Evolutionary conservation across 2,888 invertebrate genomes (phyloP).

Genomic region (Cryptocephalus primarius): DNA sequence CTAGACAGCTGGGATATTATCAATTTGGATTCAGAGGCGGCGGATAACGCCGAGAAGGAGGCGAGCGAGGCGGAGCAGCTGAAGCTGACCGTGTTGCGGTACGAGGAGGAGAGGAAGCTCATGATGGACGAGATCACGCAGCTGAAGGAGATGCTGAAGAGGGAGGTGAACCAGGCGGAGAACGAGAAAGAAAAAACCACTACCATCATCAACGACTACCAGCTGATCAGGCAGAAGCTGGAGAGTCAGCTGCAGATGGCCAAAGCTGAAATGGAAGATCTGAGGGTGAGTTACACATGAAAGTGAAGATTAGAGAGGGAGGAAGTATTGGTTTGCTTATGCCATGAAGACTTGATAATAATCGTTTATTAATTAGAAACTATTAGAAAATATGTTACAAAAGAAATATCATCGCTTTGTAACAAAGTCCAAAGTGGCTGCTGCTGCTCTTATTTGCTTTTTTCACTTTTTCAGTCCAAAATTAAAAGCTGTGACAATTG

Average conservation of each 20-base stretch:
- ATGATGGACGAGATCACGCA: slow-evolving; percentile 42
- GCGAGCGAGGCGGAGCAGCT: slow-evolving; percentile 47
- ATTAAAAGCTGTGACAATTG: slow-evolving; percentile 47
- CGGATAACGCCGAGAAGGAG: slow-evolving; percentile 47
- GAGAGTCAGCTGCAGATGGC: slow-evolving; percentile 67
- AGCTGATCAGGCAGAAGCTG: slow-evolving; percentile 79
- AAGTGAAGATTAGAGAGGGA: too few relatives aligned
- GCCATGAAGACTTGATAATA: too few relatives aligned
- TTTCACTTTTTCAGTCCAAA: slow-evolving; percentile 35
- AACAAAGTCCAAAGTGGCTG: background rate
- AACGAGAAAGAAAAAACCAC: slow-evolving; percentile 62
- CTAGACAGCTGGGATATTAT: slow-evolving; percentile 39
- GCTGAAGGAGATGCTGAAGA: slow-evolving; percentile 64
- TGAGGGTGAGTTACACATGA: slow-evolving; percentile 49
- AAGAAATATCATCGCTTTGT: background rate
- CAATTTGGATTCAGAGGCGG: slow-evolving; percentile 44
- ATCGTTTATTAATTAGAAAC: too few relatives aligned
- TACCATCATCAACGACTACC: slow-evolving; percentile 83
- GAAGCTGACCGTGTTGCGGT: slow-evolving; percentile 47
- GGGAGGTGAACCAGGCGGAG: slow-evolving; percentile 64
- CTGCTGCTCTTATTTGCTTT: too few relatives aligned
- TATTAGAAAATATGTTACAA: background rate
- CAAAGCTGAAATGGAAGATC: slow-evolving; percentile 48
- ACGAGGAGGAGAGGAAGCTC: slow-evolving; percentile 51
- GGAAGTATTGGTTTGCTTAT: too few relatives aligned